Evolutionary conservation across 2,797 vertebrate species (phyloP).

Genomic region (Rhodeus uyekii): DNA sequence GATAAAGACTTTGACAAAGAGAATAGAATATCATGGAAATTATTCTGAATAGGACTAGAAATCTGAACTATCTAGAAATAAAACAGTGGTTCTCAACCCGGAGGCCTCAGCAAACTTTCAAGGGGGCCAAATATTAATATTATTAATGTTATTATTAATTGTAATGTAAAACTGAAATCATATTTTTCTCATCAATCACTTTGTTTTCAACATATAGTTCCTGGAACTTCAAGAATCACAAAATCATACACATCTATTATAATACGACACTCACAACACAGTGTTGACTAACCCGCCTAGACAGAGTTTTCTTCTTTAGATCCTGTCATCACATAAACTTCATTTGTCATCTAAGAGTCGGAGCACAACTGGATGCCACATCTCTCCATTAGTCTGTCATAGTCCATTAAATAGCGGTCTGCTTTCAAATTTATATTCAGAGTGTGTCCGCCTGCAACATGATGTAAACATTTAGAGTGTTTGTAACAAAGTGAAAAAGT

Average conservation of each 20-base stretch:
- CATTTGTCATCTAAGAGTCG: conserved; percentile 5
- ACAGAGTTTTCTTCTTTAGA: not conserved
- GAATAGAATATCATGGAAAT: not conserved
- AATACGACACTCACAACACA: not conserved
- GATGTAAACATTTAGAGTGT: conserved; percentile 7
- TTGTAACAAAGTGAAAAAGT: conserved; percentile 5
- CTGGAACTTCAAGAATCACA: not conserved
- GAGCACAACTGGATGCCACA: conserved; percentile 22
- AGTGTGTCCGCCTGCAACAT: not conserved
- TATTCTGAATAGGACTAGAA: not conserved
- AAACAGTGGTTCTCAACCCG: not conserved
- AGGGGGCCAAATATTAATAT: not conserved
- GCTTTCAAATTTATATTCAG: conserved; percentile 18
- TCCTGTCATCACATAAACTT: conserved; percentile 15
- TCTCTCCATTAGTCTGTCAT: conserved; percentile 20
- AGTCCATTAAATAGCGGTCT: conserved; percentile 19
- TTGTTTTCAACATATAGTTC: not conserved
- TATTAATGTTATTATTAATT: not conserved
- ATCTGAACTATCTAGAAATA: not conserved
- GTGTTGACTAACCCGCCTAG: not conserved
- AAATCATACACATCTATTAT: not conserved
- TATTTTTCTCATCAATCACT: not conserved
- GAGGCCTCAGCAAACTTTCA: not conserved
- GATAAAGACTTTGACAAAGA: not conserved
- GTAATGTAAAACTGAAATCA: not conserved